phyloP scores from a whole-genome alignment of 2,113 vertebrate genomes.

The Chloroceryle aenea region DNA sequence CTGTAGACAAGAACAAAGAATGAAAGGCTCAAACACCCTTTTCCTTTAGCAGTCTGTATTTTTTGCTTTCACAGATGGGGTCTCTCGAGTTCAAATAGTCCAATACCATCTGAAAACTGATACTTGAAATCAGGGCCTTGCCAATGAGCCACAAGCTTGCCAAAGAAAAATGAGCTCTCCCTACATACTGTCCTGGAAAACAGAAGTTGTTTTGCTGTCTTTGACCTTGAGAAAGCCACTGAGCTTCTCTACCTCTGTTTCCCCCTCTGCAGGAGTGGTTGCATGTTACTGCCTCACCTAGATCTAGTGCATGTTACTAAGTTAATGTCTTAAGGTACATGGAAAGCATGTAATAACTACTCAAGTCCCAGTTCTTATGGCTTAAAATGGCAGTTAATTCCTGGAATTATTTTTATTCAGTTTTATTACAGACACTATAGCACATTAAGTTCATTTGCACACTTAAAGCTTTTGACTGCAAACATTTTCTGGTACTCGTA shows the following conservation, averaged over 20 bases:
- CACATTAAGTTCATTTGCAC: conserved; percentile 47
- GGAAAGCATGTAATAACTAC: background rate
- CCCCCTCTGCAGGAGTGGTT: background rate
- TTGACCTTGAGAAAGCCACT: conserved; percentile 37
- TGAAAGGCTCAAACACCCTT: background rate
- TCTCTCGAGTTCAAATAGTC: background rate
- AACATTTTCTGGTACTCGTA: background rate
- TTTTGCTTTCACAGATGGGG: background rate
- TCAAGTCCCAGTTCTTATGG: background rate
- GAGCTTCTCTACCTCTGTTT: background rate
- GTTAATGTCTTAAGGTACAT: background rate
- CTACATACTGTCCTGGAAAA: background rate
- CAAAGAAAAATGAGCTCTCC: background rate
- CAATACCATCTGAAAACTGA: background rate
- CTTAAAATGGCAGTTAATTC: conserved; percentile 18
- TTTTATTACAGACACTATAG: conserved; percentile 23
- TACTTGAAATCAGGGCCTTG: background rate
- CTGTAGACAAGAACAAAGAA: background rate
- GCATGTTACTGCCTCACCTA: background rate
- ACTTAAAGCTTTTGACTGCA: background rate
- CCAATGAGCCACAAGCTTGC: background rate
- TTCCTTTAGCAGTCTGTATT: background rate
- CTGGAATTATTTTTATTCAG: background rate
- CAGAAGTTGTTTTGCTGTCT: background rate
- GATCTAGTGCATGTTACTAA: background rate